Conservation (phyloP, 2,888 invertebrate species). For the Amblyjoppa fuscipennis region DNA sequence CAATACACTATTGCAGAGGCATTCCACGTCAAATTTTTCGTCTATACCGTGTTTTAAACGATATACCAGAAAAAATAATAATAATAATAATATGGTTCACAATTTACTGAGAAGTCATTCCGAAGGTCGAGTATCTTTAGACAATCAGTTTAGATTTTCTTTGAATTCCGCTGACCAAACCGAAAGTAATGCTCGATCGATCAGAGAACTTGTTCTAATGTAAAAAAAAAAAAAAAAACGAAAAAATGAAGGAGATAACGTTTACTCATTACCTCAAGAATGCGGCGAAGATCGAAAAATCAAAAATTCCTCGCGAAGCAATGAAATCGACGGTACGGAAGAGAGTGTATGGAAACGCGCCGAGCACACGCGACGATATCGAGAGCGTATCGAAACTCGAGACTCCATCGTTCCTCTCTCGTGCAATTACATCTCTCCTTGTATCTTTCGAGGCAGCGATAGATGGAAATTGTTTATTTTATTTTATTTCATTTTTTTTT, state of each 20-base stretch:
- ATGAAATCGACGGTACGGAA: conserved; percentile 7
- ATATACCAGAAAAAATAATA: not conserved
- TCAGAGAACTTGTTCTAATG: not conserved
- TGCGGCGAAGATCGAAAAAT: conserved; percentile 3
- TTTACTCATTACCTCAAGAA: conserved; percentile 30
- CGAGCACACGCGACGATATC: conserved; percentile 60
- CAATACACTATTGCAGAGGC: conserved; percentile 46
- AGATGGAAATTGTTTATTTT: conserved; percentile 33
- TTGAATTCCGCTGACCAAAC: not conserved
- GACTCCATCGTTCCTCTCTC: conserved; percentile 50
- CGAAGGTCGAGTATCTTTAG: not conserved
- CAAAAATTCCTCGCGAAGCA: not conserved
- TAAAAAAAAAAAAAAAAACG: not conserved
- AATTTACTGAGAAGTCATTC: not conserved
- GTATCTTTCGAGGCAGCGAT: conserved; percentile 44
- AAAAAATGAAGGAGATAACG: not conserved
- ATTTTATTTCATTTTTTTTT: conserved; percentile 34
- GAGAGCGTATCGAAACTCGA: conserved; percentile 58
- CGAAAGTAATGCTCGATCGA: not conserved
- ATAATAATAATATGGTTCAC: not conserved
- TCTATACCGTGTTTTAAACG: not conserved
- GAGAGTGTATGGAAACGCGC: conserved; percentile 38
- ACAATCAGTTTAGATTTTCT: not conserved
- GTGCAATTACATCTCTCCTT: conserved; percentile 49
- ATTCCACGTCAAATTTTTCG: conserved; percentile 29